Conservation (phyloP, 2,888 invertebrate species). For the Ptychoptera albimana region DNA sequence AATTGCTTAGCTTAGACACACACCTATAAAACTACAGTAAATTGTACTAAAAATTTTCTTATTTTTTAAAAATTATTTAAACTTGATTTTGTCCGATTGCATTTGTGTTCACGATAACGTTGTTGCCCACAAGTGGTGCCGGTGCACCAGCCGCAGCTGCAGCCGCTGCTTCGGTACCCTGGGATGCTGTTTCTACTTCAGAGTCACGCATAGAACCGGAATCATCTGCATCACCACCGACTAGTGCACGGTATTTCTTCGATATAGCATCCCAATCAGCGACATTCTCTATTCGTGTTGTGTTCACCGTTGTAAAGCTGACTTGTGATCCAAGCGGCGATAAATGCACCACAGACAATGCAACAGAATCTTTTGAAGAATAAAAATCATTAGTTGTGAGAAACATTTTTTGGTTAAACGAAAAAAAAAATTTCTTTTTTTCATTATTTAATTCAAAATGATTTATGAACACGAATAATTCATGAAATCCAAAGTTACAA, state of each 20-base stretch:
- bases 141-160: conserved; percentile 15
- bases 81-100: conserved; percentile 15
- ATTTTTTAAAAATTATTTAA: conserved; percentile 8
- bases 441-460: too few species aligned
- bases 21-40: too few species aligned
- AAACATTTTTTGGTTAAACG: too few species aligned
- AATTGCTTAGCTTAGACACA: too few species aligned
- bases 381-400: not conserved
- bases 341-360: conserved; percentile 62
- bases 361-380: conserved; percentile 46
- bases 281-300: conserved; percentile 71
- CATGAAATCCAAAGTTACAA: too few species aligned
- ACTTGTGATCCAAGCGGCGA: conserved; percentile 74
- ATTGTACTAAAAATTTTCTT: not conserved
- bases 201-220: conserved; percentile 29
- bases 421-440: too few species aligned
- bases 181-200: conserved; percentile 20
- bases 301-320: conserved; percentile 55
- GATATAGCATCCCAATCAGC: conserved; percentile 85
- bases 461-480: too few species aligned
- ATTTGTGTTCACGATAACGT: conserved; percentile 14
- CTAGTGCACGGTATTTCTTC: conserved; percentile 68
- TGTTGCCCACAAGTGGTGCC: conserved; percentile 25
- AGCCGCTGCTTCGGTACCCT: conserved; percentile 5
- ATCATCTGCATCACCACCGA: conserved; percentile 42